These are phyloP conservation scores for Tachuris rubrigastra DNA, from an alignment of 2,113 vertebrate species.

Conservation along the genomic window DNA sequence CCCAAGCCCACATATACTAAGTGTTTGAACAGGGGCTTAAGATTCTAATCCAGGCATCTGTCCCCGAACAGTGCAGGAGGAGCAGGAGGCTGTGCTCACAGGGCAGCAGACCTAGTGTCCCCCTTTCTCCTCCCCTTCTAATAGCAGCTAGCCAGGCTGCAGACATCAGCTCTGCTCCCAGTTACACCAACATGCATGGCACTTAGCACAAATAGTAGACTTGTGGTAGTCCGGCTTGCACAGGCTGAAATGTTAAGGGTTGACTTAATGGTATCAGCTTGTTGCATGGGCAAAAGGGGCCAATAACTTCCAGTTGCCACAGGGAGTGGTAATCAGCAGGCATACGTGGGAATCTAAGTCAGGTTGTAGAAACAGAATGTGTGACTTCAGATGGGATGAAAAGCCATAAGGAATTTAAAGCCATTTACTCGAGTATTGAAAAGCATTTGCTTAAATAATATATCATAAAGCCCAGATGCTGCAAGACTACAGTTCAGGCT, in stretches of 20 bases:
- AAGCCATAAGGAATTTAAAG: not conserved
- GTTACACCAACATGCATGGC: fast-evolving
- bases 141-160: not conserved
- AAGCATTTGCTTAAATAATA: not conserved
- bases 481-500: not conserved
- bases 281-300: fast-evolving
- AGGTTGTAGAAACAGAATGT: not conserved
- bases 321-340: not conserved
- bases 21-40: not conserved
- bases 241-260: not conserved
- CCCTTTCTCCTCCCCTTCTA: not conserved
- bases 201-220: too few species aligned
- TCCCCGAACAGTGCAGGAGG: fast-evolving
- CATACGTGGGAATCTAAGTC: not conserved
- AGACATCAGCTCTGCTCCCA: not conserved
- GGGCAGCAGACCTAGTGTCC: not conserved
- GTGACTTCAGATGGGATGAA: not conserved
- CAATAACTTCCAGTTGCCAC: not conserved
- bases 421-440: not conserved
- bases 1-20: not conserved
- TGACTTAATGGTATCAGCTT: too few species aligned
- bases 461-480: not conserved
- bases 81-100: fast-evolving
- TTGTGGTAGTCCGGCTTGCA: not conserved
- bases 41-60: not conserved